These are phyloP conservation scores for Theretra japonica DNA, from an alignment of 2,888 invertebrate species.

Conservation along the genomic window DNA sequence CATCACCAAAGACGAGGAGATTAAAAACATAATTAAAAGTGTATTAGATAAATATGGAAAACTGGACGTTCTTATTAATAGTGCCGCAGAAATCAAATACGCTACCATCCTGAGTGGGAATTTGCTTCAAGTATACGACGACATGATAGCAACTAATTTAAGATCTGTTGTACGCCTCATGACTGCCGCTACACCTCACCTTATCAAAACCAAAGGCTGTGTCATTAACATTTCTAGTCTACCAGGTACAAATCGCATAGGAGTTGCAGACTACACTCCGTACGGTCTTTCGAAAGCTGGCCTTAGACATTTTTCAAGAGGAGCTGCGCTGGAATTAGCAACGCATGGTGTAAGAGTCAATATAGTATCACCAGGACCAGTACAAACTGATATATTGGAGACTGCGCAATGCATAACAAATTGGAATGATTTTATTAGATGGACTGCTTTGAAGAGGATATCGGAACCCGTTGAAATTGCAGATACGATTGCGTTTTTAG, in stretches of 20 bases:
- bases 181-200: constrained; percentile 39
- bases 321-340: constrained; percentile 87
- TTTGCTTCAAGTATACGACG: constrained; percentile 40
- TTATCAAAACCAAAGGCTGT: constrained; percentile 46
- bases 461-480: constrained; percentile 40
- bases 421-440: background rate
- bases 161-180: constrained; percentile 40
- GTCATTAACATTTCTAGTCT: constrained; percentile 45
- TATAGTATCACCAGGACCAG: constrained; percentile 61
- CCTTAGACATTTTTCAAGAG: constrained; percentile 88
- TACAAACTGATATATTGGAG: constrained; percentile 35
- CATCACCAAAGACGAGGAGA: constrained; percentile 39
- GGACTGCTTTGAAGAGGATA: constrained; percentile 34
- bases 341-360: constrained; percentile 86
- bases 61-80: constrained; percentile 50
- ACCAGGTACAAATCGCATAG: constrained; percentile 29
- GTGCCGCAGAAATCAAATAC: constrained; percentile 38
- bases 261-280: background rate
- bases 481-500: constrained; percentile 45
- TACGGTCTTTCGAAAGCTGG: constrained; percentile 42
- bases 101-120: constrained; percentile 34
- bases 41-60: constrained; percentile 45
- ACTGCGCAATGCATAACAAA: constrained; percentile 18
- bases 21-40: constrained; percentile 41
- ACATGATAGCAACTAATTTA: constrained; percentile 43